A percentile compares a stretch with the other conserved stretches of the same genome.
Evolutionary conservation across 2,113 vertebrate genomes (phyloP).

Genomic region (Nicator chloris): DNA sequence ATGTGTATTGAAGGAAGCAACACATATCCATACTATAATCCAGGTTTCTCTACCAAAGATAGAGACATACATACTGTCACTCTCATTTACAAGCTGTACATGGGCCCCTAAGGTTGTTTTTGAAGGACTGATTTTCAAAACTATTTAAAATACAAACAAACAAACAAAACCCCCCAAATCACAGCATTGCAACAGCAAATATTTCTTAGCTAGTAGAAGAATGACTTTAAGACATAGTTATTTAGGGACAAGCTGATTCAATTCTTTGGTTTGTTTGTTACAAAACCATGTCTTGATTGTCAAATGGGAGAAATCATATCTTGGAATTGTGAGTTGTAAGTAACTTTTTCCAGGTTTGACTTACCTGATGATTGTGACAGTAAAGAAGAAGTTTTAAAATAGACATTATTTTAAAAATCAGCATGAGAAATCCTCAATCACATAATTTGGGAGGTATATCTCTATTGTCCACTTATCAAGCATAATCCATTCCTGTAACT

Average conservation of each 20-base stretch:
- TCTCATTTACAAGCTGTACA: background rate
- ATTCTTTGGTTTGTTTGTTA: background rate
- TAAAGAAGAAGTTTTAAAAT: background rate
- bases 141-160: background rate
- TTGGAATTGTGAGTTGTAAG: background rate
- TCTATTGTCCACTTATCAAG: background rate
- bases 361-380: background rate
- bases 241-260: background rate
- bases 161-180: background rate
- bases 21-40: background rate
- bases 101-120: background rate
- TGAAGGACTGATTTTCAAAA: background rate
- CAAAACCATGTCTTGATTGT: background rate
- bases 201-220: background rate
- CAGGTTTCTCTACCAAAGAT: background rate
- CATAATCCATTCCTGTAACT: background rate
- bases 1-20: background rate
- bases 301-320: background rate
- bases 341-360: background rate
- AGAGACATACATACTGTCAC: background rate
- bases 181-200: background rate
- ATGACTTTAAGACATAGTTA: background rate
- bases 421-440: background rate
- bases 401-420: background rate
- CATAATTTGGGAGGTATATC: background rate